These are phyloP conservation scores for Pantherophis vulpinus DNA, from an alignment of 2,797 vertebrate genomes.

Conservation along the genomic window DNA sequence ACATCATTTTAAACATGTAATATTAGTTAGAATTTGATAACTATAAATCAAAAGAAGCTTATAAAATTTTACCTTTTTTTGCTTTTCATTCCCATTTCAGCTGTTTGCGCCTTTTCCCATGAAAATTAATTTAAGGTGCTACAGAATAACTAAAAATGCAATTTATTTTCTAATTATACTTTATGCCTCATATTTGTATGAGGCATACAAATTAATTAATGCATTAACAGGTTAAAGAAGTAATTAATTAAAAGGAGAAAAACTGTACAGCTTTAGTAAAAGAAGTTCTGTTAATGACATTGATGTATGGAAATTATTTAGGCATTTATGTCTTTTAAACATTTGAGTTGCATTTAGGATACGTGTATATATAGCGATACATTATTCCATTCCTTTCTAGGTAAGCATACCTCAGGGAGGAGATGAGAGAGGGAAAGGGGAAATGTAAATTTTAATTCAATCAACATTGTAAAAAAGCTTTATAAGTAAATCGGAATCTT, in stretches of 20 bases:
- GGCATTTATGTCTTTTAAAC: neutral
- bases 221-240: neutral
- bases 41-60: neutral
- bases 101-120: neutral
- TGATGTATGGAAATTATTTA: neutral
- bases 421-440: neutral
- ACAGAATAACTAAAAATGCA: neutral
- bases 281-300: neutral
- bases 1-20: neutral
- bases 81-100: neutral
- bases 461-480: neutral
- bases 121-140: neutral
- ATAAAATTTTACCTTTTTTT: neutral
- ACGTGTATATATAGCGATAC: neutral
- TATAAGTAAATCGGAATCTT: neutral
- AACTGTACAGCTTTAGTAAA: neutral
- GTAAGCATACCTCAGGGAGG: neutral
- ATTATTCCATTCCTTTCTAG: neutral
- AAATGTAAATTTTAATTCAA: neutral
- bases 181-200: neutral
- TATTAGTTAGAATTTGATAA: neutral
- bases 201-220: neutral
- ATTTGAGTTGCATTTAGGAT: neutral
- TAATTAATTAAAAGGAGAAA: neutral
- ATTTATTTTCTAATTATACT: neutral